Percentiles rank a stretch among this genome's conserved stretches.
These are phyloP conservation scores for Crioceris asparagi DNA, from an alignment of 2,888 invertebrate genomes.

Conservation along the genomic window DNA sequence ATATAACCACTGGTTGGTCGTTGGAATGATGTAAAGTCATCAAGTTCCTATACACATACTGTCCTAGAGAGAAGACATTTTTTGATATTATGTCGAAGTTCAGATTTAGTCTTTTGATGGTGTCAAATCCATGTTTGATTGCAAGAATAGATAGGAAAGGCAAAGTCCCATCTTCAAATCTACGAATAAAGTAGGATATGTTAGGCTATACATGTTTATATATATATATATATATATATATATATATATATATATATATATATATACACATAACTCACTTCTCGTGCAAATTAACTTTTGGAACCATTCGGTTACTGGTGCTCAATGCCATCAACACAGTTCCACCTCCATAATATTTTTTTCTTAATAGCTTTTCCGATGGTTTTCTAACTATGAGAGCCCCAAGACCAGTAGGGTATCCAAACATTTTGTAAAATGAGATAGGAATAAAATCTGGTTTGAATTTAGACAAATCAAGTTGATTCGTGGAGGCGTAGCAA, in stretches of 20 bases:
- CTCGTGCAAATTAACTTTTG: slow-evolving; percentile 56
- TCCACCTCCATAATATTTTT: slow-evolving; percentile 86
- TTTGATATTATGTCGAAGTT: slow-evolving; percentile 53
- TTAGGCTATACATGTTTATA: not conserved
- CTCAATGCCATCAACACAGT: slow-evolving; percentile 79
- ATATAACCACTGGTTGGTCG: slow-evolving; percentile 52
- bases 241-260: too few species aligned
- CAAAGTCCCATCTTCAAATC: slow-evolving; percentile 92
- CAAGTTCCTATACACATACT: slow-evolving; percentile 58
- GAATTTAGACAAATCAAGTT: slow-evolving; percentile 57
- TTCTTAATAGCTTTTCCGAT: slow-evolving; percentile 50
- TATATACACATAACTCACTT: too few species aligned
- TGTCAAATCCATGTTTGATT: slow-evolving; percentile 72
- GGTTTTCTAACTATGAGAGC: slow-evolving; percentile 69
- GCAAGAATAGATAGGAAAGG: slow-evolving; percentile 77
- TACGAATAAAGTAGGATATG: slow-evolving; percentile 33
- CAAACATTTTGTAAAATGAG: slow-evolving; percentile 97
- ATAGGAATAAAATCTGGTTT: slow-evolving; percentile 84
- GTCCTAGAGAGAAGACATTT: slow-evolving; percentile 68
- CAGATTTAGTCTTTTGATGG: slow-evolving; percentile 54
- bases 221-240: too few species aligned
- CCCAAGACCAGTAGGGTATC: slow-evolving; percentile 91
- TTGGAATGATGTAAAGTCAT: slow-evolving; percentile 57
- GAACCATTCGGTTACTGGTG: slow-evolving; percentile 57
- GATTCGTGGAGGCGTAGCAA: slow-evolving; percentile 64